These are phyloP conservation scores for Aporrectodea caliginosa DNA, from an alignment of 1,140 invertebrate species.

Conservation along the genomic window DNA sequence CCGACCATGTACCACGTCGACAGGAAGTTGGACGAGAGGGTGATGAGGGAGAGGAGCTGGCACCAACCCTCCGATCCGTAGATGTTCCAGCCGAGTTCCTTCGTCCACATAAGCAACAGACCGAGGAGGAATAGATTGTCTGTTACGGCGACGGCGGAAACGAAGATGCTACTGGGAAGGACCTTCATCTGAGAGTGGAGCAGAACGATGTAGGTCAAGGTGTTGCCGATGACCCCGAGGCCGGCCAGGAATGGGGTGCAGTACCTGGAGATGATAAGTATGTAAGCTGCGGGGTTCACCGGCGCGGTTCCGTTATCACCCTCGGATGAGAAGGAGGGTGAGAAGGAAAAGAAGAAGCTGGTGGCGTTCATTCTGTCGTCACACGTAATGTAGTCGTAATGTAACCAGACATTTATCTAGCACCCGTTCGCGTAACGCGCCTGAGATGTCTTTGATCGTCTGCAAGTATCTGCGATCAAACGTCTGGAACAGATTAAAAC, in stretches of 20 bases:
- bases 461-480: too few relatives aligned
- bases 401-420: too few relatives aligned
- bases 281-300: too few relatives aligned
- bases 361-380: too few relatives aligned
- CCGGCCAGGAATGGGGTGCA: not conserved
- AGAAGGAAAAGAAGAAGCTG: too few relatives aligned
- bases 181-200: not conserved
- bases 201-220: not conserved
- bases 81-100: not conserved
- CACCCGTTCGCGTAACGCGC: too few relatives aligned
- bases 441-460: too few relatives aligned
- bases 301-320: too few relatives aligned
- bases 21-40: not conserved
- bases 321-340: too few relatives aligned
- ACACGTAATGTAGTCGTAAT: too few relatives aligned
- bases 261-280: too few relatives aligned
- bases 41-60: not conserved
- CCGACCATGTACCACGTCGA: not conserved
- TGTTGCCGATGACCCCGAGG: not conserved
- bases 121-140: not conserved
- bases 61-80: not conserved
- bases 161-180: not conserved
- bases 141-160: not conserved
- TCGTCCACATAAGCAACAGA: not conserved
- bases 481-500: too few relatives aligned